A percentile compares a stretch with the other conserved stretches of the same genome.
These are phyloP conservation scores for Phalera bucephala DNA, from an alignment of 2,888 invertebrate genomes.

Conservation along the genomic window DNA sequence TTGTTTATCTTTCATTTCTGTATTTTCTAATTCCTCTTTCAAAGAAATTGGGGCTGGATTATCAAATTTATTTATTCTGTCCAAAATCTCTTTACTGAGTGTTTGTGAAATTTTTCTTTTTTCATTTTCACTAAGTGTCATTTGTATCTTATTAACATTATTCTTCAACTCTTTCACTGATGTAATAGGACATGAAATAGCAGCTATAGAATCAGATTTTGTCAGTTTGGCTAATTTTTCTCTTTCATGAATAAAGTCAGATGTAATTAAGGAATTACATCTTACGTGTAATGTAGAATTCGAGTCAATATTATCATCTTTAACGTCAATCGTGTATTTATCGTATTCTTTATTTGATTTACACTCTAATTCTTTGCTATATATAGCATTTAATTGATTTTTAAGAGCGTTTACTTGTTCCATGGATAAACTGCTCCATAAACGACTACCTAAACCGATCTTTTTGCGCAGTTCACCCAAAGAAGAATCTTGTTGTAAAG, in stretches of 20 bases:
- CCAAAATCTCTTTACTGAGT: slow-evolving; percentile 88
- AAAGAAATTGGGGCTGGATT: slow-evolving; percentile 38
- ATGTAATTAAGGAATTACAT: slow-evolving; percentile 80
- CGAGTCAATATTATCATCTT: slow-evolving; percentile 51
- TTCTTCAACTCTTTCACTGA: slow-evolving; percentile 74
- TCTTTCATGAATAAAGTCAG: slow-evolving; percentile 58
- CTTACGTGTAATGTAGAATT: slow-evolving; percentile 79
- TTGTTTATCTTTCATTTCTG: slow-evolving; percentile 57
- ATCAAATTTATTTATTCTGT: slow-evolving; percentile 82
- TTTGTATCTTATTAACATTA: slow-evolving; percentile 75
- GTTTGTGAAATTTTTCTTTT: slow-evolving; percentile 88
- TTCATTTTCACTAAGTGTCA: slow-evolving; percentile 85
- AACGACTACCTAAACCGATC: slow-evolving; percentile 87
- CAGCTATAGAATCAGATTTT: slow-evolving; percentile 83
- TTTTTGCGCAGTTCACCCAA: slow-evolving; percentile 71
- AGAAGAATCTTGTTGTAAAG: slow-evolving; percentile 62
- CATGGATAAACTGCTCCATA: slow-evolving; percentile 93
- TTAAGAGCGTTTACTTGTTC: slow-evolving; percentile 92
- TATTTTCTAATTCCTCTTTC: slow-evolving; percentile 84
- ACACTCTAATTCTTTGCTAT: slow-evolving; percentile 83
- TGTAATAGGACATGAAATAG: slow-evolving; percentile 70
- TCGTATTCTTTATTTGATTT: slow-evolving; percentile 62
- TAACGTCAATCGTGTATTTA: slow-evolving; percentile 86
- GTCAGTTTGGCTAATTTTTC: slow-evolving; percentile 60
- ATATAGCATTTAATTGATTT: slow-evolving; percentile 91